phyloP scores from a whole-genome alignment of 1,140 invertebrate species.

The Megalopta genalis region DNA sequence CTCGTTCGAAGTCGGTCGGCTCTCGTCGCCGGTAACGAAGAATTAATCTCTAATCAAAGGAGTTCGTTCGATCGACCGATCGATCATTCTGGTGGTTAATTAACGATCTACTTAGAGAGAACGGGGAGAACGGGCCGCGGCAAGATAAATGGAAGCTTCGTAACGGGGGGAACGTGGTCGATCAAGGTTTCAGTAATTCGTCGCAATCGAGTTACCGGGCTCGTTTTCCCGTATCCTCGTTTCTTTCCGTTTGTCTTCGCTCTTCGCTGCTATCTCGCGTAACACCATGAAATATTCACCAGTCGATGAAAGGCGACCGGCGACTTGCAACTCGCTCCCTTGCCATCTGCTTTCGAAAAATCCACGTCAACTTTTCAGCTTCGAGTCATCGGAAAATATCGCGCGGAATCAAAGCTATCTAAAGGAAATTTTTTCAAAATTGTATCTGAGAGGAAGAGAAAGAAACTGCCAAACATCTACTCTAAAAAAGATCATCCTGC shows the following conservation, averaged over 20 bases:
- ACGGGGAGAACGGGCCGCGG: not conserved
- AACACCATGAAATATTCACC: constrained; percentile 45
- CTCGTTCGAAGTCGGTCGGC: too few species aligned
- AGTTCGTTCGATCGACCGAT: constrained; percentile 5
- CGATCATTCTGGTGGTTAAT: not conserved
- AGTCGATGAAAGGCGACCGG: constrained; percentile 27
- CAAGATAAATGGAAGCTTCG: not conserved
- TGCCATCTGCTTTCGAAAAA: too few species aligned
- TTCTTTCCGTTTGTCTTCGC: constrained; percentile 26
- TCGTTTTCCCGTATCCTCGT: not conserved
- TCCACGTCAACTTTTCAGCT: too few species aligned
- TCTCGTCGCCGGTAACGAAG: not conserved
- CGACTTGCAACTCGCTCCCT: too few species aligned
- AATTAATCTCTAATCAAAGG: constrained; percentile 15
- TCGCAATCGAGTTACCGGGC: constrained; percentile 8
- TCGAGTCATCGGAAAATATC: too few species aligned
- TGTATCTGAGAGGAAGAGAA: too few species aligned
- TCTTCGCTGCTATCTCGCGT: not conserved
- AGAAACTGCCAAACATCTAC: too few species aligned
- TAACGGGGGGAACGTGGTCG: not conserved
- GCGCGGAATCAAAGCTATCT: too few species aligned
- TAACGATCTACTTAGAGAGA: constrained; percentile 4
- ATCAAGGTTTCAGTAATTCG: constrained; percentile 17
- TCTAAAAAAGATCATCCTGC: too few species aligned
- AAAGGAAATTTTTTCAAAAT: too few species aligned